Evolutionary conservation across 1,140 invertebrate genomes (phyloP), one percentile per base, ranked within the genome.

Genomic region (Eueides isabella): DNA sequence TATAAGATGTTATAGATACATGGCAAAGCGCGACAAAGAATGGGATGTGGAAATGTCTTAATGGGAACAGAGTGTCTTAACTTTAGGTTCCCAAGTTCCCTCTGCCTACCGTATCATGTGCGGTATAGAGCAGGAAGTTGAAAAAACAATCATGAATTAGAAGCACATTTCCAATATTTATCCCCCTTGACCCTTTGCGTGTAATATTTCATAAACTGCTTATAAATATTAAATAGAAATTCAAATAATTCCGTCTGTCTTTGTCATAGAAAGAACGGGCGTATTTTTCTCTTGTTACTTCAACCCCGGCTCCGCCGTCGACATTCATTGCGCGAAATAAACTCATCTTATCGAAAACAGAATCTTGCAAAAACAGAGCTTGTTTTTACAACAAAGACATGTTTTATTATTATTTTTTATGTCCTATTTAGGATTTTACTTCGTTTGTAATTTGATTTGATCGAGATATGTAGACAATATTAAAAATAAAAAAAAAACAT

Each of bases 321-420:
- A 74, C 67, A 41, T 74, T 74, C 67, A 74, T 74, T 74, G 72
- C 65, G 72, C 72, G 72, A 69, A 74, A 74, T 65, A 67, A 74
- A 74, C 72, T 74, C 62, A 55, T 74, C 67, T 67, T 73, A 68
- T 73, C 65, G 35, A 23, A 41, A 73, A 73, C 72, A 68, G 38
- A 61, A 73, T 73, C 71, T 19, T 61, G 55, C n/a, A 31, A 67
- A 67, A 72, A 67, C 61, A 66, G 35, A 35, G 35, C 7, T 48
- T 67, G 55, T 38, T 73, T 66, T 73, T 55, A 55, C 44, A 44
- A 44, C n/a, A 55, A 26, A 55, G 44, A 26, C 19, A 55, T 55
- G 19, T 55, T 55, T 55, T 55, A 55, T 55, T 55, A 55, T 55
- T 55, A n/a, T 44, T 55, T 44, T 1, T 11, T 55, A 19, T 55